phyloP scores from a whole-genome alignment of 2,113 vertebrate genomes.

The Dipodomys spectabilis region DNA sequence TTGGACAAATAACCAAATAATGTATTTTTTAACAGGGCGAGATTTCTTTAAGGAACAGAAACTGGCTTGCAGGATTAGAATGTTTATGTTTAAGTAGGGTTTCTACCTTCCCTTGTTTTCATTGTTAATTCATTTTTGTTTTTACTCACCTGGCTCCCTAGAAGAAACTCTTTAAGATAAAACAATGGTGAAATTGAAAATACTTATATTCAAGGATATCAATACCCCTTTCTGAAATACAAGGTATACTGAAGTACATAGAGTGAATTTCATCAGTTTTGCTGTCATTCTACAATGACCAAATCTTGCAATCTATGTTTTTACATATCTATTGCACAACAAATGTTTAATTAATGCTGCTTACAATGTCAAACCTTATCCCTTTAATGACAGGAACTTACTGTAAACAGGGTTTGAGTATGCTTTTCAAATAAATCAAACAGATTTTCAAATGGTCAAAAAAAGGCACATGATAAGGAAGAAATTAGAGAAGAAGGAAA shows the following conservation, averaged over 20 bases:
- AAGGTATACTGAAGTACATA: too few species aligned
- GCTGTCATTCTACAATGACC: conserved; percentile 28
- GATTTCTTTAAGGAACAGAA: not conserved
- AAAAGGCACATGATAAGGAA: not conserved
- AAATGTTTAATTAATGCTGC: conserved; percentile 15
- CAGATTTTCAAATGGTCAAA: not conserved
- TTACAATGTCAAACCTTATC: conserved; percentile 21
- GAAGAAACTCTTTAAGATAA: not conserved
- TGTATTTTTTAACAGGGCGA: not conserved
- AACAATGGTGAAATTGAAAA: not conserved
- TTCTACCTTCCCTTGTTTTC: not conserved
- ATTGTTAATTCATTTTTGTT: not conserved
- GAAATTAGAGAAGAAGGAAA: not conserved
- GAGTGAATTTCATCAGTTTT: not conserved
- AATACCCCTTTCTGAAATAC: too few species aligned
- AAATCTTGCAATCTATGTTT: conserved; percentile 32
- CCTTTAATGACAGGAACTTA: conserved; percentile 12
- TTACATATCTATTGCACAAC: not conserved
- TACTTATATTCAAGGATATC: too few species aligned
- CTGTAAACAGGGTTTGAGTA: not conserved
- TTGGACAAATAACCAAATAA: not conserved
- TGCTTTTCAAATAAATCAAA: conserved; percentile 55
- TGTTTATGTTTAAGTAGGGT: conserved; percentile 1
- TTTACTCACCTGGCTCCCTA: not conserved
- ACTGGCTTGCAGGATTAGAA: not conserved